Base-by-base conservation (phyloP, 2,888 invertebrate species). In the Tetragonisca angustula region DNA sequence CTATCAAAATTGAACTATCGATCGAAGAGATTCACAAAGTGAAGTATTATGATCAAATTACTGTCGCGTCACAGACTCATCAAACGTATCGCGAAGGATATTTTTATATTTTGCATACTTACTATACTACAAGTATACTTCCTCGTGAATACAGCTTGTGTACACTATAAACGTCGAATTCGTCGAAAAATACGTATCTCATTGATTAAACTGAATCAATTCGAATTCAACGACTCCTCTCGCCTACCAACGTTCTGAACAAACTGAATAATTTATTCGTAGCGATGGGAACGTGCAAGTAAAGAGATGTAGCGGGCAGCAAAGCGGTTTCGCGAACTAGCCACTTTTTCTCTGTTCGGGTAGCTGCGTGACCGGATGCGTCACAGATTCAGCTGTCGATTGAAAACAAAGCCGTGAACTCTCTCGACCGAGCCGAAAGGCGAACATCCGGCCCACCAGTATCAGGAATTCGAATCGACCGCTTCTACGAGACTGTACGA, bases 321-420 rank as follows among this genome's bases (percentile, higher is more conserved):
- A 64, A 61, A 65, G 52, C 50, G 17, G 68, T 68, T 68, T 49
- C 56, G 19, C 68, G 43, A 61, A 54, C 65, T 59, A 32, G 59
- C 43, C 70, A 73, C 80, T 80, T 77, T 69, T 84, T 83, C 84
- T 32, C 73, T 65, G 83, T 49, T 73, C 67, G 74, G 81, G 83
- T 85, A 85, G 76, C 84, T 89, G 91, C 92, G 91, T 91, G 92
- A 92, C 91, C 91, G 91, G 90, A 91, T 87, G 43, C 43, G 88
- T 83, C 61, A 61, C 73, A 68, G 83, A 82, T 84, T 43, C 43
- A 84, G 67, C 74, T 76, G 75, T 83, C 62, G 83, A 83, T 81
- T 70, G 83, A 78, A 74, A 88, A 86, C 75, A 78, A 68, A 76
- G 72, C 82, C 80, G 87, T 73, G 75, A 78, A 85, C 79, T 70